Evolutionary conservation across 2,113 vertebrate species (phyloP).

Genomic region (Stomatorhinus ivindoensis): DNA sequence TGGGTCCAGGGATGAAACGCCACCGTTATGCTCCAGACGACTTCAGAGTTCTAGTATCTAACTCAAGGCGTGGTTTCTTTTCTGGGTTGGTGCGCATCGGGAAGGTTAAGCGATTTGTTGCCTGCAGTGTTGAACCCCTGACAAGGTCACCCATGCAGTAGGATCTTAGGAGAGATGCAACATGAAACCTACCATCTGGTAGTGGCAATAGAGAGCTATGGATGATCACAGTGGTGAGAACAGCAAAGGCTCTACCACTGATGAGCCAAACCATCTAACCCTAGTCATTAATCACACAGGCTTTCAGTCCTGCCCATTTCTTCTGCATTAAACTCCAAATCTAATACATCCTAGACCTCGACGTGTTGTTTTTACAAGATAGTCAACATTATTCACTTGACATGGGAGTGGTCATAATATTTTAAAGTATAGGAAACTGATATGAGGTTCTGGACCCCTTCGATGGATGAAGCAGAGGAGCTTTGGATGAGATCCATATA

Average conservation of each 20-base stretch:
- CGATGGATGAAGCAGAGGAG: background rate
- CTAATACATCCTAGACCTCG: background rate
- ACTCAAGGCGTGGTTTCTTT: background rate
- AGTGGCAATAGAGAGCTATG: background rate
- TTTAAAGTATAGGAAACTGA: background rate
- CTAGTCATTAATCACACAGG: background rate
- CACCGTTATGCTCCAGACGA: background rate
- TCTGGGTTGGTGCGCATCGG: background rate
- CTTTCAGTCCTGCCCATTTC: background rate
- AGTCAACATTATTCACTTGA: no score
- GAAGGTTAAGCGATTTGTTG: background rate
- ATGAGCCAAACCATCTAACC: background rate
- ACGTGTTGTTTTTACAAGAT: background rate
- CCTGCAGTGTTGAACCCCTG: background rate
- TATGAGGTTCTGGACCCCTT: background rate
- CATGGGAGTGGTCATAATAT: background rate
- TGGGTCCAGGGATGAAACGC: conserved; percentile 34
- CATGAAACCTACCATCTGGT: background rate
- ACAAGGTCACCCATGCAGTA: background rate
- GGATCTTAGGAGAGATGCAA: background rate
- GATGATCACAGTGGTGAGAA: background rate
- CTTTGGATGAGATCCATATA: background rate
- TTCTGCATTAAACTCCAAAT: background rate
- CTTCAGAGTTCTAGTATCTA: background rate
- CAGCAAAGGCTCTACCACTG: background rate